Evolutionary conservation across 2,888 invertebrate genomes (phyloP).

Genomic region (Willowsia nigromaculata): DNA sequence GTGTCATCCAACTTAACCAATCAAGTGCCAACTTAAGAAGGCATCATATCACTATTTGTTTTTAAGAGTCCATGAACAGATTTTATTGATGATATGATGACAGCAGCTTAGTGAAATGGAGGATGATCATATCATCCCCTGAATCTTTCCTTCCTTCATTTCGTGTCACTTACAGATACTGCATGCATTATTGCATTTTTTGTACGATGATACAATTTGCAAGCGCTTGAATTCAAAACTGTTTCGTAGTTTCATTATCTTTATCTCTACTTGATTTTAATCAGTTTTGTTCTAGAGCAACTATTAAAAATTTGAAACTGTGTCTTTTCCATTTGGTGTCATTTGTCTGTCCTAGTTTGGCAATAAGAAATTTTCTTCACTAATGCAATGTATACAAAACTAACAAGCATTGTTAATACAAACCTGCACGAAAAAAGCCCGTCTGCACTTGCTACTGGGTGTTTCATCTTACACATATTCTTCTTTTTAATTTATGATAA

Average conservation of each 20-base stretch:
- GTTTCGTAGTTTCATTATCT: too few relatives aligned
- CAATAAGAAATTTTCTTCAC: too few relatives aligned
- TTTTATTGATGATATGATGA: not conserved
- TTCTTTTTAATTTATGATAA: conserved; percentile 67
- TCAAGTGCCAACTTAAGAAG: conserved; percentile 48
- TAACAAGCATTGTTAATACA: not conserved
- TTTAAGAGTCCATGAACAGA: not conserved
- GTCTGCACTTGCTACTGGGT: conserved; percentile 60
- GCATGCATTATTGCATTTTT: not conserved
- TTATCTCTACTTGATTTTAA: too few relatives aligned
- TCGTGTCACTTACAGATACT: too few relatives aligned
- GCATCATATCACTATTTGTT: conserved; percentile 55
- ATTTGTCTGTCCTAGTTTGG: not conserved
- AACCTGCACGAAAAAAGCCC: not conserved
- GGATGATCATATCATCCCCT: not conserved
- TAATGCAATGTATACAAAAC: not conserved
- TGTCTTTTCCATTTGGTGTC: too few relatives aligned
- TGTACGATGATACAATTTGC: not conserved
- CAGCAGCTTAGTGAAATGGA: not conserved
- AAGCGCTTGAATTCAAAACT: too few relatives aligned
- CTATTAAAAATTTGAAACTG: too few relatives aligned
- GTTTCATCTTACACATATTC: conserved; percentile 45
- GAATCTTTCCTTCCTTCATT: too few relatives aligned
- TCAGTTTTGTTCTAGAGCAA: too few relatives aligned
- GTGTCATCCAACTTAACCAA: conserved; percentile 33